A percentile compares a stretch with the other conserved stretches of the same genome.
Evolutionary conservation across 1,140 invertebrate genomes (phyloP).

Genomic region (Hyposmocoma kahamanoa): DNA sequence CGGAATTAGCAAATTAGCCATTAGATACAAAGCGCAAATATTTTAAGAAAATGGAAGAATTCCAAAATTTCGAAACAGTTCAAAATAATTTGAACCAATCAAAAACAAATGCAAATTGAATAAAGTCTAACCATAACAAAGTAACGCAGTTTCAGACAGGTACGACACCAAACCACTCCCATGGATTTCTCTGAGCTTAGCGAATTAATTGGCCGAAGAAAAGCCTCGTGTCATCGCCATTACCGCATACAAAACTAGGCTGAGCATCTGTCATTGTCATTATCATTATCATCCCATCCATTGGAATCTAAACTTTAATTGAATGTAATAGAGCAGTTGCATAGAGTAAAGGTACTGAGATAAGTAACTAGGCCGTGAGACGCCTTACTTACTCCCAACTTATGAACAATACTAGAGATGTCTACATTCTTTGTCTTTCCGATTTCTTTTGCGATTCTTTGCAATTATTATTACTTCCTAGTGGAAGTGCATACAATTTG

Average conservation of each 20-base stretch:
- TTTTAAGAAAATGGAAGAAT: too few relatives aligned
- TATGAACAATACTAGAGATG: constrained; percentile 12
- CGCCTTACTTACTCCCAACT: constrained; percentile 4
- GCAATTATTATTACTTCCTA: background rate
- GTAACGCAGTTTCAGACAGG: too few relatives aligned
- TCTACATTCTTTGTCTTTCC: constrained; percentile 3
- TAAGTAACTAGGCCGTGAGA: constrained; percentile 8
- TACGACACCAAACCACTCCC: too few relatives aligned
- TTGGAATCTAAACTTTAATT: background rate
- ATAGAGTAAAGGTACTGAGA: background rate
- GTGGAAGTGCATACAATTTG: background rate
- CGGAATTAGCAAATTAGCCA: too few relatives aligned
- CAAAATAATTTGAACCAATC: too few relatives aligned
- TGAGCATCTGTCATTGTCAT: too few relatives aligned
- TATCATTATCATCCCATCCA: too few relatives aligned
- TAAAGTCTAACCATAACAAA: too few relatives aligned
- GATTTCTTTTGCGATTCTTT: constrained; percentile 8
- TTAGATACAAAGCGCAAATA: too few relatives aligned
- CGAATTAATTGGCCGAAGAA: constrained; percentile 13
- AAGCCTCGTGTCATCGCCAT: constrained; percentile 10
- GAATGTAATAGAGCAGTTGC: background rate
- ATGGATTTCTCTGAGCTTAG: constrained; percentile 14
- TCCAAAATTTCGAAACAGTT: too few relatives aligned
- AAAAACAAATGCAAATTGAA: too few relatives aligned
- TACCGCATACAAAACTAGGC: background rate